phyloP scores from a whole-genome alignment of 2,888 invertebrate genomes.

The Mythimna impura region DNA sequence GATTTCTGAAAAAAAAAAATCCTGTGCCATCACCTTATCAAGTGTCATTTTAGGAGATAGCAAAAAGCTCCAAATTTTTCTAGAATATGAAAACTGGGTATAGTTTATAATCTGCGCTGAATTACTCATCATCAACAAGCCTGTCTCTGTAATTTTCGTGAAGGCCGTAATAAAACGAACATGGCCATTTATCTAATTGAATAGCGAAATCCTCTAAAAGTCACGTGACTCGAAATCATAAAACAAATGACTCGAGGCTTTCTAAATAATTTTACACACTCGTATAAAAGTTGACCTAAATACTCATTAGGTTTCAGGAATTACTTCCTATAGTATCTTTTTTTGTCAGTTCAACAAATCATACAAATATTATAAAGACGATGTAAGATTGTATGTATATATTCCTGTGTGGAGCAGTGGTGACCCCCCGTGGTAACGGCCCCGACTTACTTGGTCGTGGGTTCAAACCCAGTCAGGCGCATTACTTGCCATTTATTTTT shows the following conservation, averaged over 20 bases:
- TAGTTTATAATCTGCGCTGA: not conserved
- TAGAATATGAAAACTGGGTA: not conserved
- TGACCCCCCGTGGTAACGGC: too few relatives aligned
- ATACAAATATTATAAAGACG: too few relatives aligned
- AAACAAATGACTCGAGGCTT: conserved; percentile 30
- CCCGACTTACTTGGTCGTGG: too few relatives aligned
- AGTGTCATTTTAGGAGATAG: too few relatives aligned
- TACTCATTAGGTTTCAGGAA: not conserved
- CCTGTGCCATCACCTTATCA: too few relatives aligned
- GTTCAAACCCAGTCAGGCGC: too few relatives aligned
- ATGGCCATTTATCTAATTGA: conserved; percentile 20
- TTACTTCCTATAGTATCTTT: too few relatives aligned
- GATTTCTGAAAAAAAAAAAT: too few relatives aligned
- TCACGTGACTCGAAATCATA: conserved; percentile 30
- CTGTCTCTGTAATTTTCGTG: not conserved
- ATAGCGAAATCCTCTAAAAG: not conserved
- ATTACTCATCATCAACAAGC: not conserved
- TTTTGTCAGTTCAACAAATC: too few relatives aligned
- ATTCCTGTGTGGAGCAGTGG: too few relatives aligned
- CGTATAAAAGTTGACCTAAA: conserved; percentile 31
- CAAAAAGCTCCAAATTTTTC: not conserved
- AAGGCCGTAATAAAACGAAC: not conserved
- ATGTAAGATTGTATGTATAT: too few relatives aligned
- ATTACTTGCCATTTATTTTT: too few relatives aligned
- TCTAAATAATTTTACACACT: conserved; percentile 28